Evolutionary conservation across 2,113 vertebrate genomes (phyloP).

Genomic region (Anthoscopus minutus): DNA sequence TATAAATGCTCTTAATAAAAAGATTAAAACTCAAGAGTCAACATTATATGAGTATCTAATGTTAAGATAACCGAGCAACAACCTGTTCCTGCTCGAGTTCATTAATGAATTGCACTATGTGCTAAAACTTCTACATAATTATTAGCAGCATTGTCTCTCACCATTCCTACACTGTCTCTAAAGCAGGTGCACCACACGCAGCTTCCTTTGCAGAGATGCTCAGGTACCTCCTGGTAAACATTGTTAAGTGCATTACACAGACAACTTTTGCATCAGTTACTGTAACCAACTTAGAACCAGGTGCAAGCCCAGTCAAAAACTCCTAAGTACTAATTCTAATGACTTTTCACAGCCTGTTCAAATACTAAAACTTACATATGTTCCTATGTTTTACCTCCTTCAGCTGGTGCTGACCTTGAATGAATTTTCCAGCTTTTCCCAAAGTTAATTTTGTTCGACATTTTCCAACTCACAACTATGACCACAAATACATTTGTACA

Average conservation of each 20-base stretch:
- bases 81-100: background rate
- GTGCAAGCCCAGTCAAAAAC: background rate
- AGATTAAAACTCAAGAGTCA: constrained; percentile 30
- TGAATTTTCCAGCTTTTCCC: constrained; percentile 34
- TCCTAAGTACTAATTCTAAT: background rate
- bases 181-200: background rate
- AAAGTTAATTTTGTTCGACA: background rate
- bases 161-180: background rate
- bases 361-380: background rate
- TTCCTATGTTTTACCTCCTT: background rate
- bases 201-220: background rate
- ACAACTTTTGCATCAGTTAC: background rate
- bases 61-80: constrained; percentile 31
- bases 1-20: constrained; percentile 59
- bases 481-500: background rate
- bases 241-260: background rate
- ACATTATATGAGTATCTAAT: background rate
- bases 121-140: background rate
- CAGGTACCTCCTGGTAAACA: constrained; percentile 32
- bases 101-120: constrained; percentile 46
- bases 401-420: background rate
- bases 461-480: background rate
- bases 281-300: background rate
- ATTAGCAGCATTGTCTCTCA: constrained; percentile 46
- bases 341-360: background rate